Conservation (phyloP, 30 jellyfish, hydroid and myxozoan genomes). For the Turritopsis dohrnii region DNA sequence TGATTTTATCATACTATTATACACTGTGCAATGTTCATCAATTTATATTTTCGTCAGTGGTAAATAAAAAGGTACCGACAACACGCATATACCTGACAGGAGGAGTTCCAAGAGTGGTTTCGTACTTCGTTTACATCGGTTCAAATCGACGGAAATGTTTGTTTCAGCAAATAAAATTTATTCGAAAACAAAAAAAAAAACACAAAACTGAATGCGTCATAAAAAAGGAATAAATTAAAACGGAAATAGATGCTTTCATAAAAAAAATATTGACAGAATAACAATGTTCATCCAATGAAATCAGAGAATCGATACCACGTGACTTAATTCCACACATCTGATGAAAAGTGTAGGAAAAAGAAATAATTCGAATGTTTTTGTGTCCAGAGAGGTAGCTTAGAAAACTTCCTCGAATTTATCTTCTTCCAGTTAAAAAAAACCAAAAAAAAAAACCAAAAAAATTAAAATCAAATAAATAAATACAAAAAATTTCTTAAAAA, state of each 20-base stretch:
- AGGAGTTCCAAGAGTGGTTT: not conserved
- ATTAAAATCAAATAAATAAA: not conserved
- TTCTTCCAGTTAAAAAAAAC: not conserved
- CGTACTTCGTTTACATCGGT: not conserved
- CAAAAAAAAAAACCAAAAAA: too few species aligned
- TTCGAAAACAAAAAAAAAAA: not conserved
- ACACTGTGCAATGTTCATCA: not conserved
- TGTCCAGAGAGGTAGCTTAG: not conserved
- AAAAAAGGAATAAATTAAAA: not conserved
- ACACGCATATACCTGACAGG: not conserved
- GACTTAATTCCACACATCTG: too few species aligned
- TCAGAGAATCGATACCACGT: not conserved
- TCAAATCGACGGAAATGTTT: not conserved
- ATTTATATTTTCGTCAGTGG: not conserved
- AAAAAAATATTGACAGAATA: not conserved
- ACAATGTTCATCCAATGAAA: not conserved
- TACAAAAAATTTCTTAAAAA: not conserved
- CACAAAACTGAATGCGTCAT: not conserved
- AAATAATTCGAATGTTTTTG: not conserved
- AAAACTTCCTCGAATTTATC: not conserved
- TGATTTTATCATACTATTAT: not conserved
- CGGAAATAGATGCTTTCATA: not conserved
- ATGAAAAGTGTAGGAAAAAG: too few species aligned
- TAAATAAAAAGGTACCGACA: not conserved
- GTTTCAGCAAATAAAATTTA: not conserved